A percentile compares a stretch with the other conserved stretches of the same genome.
Conservation (phyloP, 2,113 vertebrate genomes). For the Capreolus pygargus region DNA sequence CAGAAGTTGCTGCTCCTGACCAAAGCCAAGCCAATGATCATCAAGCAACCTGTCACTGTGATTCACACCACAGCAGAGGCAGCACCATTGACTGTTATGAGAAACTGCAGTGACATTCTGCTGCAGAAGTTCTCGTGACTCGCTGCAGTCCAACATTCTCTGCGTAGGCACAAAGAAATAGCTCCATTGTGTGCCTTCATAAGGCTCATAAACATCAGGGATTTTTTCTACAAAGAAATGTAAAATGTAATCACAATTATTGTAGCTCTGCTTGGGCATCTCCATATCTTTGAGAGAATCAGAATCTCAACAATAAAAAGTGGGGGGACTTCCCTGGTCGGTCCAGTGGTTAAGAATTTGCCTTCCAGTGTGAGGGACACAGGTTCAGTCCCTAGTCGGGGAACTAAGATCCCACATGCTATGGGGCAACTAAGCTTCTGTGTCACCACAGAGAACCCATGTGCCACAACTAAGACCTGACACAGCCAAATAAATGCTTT, state of each 20-base stretch:
- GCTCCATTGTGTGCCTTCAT: not conserved
- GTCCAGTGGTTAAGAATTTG: not conserved
- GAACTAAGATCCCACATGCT: not conserved
- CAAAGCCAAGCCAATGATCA: fast-evolving
- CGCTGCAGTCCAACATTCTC: not conserved
- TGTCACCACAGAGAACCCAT: not conserved
- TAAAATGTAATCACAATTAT: not conserved
- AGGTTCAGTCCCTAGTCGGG: not conserved
- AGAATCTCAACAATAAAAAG: not conserved
- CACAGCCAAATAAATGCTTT: not conserved
- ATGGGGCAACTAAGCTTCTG: not conserved
- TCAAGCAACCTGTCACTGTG: fast-evolving
- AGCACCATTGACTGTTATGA: not conserved
- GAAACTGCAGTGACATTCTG: not conserved
- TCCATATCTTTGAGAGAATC: not conserved
- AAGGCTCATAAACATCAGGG: not conserved
- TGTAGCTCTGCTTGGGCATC: not conserved
- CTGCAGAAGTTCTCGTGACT: not conserved
- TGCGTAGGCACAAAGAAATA: not conserved
- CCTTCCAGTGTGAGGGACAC: not conserved
- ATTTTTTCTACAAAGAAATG: not conserved
- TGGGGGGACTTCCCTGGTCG: not conserved
- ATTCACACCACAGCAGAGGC: fast-evolving
- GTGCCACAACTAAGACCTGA: not conserved
- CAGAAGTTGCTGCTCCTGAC: too few relatives aligned